Evolutionary conservation across 1,140 invertebrate species (phyloP).

Genomic region (Drosophila teissieri): DNA sequence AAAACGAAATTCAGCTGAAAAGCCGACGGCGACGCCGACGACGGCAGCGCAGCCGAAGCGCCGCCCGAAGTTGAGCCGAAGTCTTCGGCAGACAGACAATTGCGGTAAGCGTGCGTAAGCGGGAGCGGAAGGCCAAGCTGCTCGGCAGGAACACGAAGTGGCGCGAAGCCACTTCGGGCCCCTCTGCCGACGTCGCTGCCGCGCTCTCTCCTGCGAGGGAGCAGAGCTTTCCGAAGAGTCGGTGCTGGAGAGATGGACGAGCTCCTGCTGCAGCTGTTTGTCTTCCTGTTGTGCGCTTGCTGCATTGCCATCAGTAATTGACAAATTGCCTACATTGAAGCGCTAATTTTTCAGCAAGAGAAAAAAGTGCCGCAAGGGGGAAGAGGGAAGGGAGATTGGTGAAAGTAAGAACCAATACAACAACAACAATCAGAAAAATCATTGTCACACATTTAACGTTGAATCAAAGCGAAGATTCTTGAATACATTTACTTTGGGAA

Average conservation of each 20-base stretch:
- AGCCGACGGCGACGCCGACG: constrained; percentile 29
- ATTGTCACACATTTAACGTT: no score
- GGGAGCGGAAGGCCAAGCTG: constrained; percentile 49
- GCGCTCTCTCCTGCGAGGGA: constrained; percentile 14
- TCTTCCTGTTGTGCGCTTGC: constrained; percentile 23
- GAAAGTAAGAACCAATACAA: background rate
- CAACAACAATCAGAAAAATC: background rate
- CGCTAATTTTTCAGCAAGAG: constrained; percentile 35
- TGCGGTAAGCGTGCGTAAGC: constrained; percentile 37
- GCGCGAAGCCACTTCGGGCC: constrained; percentile 13
- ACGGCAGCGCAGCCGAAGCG: constrained; percentile 24
- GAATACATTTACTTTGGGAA: no score
- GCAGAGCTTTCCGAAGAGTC: constrained; percentile 21
- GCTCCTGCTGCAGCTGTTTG: constrained; percentile 23
- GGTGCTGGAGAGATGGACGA: background rate
- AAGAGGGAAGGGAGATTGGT: background rate
- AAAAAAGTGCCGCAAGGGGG: background rate
- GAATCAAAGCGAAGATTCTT: no score
- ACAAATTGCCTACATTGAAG: constrained; percentile 47
- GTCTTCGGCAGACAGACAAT: constrained; percentile 16
- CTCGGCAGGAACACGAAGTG: background rate
- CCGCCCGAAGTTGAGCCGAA: constrained; percentile 6
- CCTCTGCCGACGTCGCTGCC: constrained; percentile 10
- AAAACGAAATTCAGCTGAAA: constrained; percentile 31
- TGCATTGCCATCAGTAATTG: constrained; percentile 45